phyloP scores from a whole-genome alignment of 2,113 vertebrate genomes.

The Cebidichthys violaceus region DNA sequence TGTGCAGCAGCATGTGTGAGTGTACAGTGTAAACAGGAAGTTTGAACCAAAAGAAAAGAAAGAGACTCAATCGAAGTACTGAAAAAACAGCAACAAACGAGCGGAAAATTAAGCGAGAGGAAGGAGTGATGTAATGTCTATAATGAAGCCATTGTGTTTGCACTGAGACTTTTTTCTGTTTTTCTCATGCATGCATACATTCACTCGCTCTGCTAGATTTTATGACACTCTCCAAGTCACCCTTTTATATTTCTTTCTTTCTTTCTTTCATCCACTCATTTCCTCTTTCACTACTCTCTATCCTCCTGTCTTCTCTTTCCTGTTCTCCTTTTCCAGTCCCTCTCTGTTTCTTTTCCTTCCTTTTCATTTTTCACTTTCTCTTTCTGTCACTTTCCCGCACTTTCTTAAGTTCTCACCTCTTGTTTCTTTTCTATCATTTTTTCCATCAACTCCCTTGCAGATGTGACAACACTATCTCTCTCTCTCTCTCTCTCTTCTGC shows the following conservation, averaged over 20 bases:
- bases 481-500: neutral
- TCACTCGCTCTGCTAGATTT: neutral
- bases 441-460: neutral
- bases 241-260: neutral
- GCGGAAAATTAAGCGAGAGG: slow-evolving; percentile 34
- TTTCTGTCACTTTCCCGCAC: neutral
- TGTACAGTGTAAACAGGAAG: slow-evolving; percentile 42
- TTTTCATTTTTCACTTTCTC: neutral
- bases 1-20: neutral
- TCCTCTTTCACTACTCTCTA: neutral
- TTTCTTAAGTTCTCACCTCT: neutral
- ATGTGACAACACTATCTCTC: neutral
- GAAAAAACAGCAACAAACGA: slow-evolving; percentile 12
- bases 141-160: slow-evolving; percentile 50
- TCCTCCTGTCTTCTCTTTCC: neutral
- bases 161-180: neutral
- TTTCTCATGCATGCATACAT: neutral
- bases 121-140: slow-evolving; percentile 47
- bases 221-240: neutral
- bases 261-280: neutral
- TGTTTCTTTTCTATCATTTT: neutral
- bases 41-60: slow-evolving; percentile 20
- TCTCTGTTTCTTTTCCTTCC: neutral
- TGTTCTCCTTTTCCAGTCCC: neutral
- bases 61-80: neutral